phyloP scores from a whole-genome alignment of 2,888 invertebrate species.

The Dryococelus australis region DNA sequence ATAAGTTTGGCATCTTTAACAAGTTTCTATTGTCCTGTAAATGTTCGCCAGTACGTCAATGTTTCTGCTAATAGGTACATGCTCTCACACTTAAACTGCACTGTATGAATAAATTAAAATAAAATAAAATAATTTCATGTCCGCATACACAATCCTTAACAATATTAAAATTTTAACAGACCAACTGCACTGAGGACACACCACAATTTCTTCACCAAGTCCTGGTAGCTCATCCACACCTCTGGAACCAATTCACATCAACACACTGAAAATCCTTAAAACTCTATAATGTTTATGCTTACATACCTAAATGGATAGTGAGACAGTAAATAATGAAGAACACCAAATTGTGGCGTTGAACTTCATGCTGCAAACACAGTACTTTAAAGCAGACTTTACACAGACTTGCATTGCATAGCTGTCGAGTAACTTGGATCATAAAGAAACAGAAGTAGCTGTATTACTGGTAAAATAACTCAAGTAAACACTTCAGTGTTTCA shows the following conservation, averaged over 20 bases:
- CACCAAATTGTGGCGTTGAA: background rate
- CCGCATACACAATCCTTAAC: conserved; percentile 11
- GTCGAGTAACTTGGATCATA: no score
- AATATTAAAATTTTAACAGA: conserved; percentile 27
- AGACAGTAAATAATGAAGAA: background rate
- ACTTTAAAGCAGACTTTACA: no score
- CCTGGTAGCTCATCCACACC: background rate
- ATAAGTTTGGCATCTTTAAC: conserved; percentile 20
- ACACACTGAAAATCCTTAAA: background rate
- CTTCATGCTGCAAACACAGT: no score
- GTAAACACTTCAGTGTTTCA: no score
- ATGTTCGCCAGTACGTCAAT: background rate
- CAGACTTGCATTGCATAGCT: no score
- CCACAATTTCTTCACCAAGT: conserved; percentile 9
- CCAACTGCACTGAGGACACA: background rate
- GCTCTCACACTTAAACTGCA: conserved; percentile 17
- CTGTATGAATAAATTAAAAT: background rate
- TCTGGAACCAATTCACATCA: background rate
- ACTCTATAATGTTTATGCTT: background rate
- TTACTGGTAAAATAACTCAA: no score
- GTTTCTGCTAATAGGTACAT: background rate
- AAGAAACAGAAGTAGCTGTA: no score
- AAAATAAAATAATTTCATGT: background rate
- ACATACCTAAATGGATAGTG: background rate
- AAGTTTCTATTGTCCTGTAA: background rate